Base-by-base conservation (phyloP, 2,113 vertebrate species). In the Psilopsiagon aymara region DNA sequence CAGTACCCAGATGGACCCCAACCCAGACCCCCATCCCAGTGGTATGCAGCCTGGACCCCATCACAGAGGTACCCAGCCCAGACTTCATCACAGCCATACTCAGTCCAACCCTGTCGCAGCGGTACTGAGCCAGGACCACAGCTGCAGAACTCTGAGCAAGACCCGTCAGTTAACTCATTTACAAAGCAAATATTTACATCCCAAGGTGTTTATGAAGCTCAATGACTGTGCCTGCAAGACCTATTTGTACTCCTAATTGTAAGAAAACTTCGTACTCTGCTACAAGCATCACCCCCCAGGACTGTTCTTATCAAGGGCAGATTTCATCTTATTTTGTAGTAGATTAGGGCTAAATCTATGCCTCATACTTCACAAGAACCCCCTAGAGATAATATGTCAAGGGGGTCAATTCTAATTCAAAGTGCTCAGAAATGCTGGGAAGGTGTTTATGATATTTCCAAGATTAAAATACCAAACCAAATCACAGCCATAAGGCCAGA, bases 401-500 rank as follows among this genome's bases (percentile, higher is more conserved):
- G 31, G 18, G 13, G 31, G 13, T 63, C 53, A 88, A 39, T 63
- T 86, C 43, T 68, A 92, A 93, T 60, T 84, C 21, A 23, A 91
- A 78, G 43, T 21, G 28, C 51, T 95, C 51, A 59, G 59, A 95
- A 86, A 86, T 91, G 64, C 46, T 73, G 49, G 51, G 66, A 74
- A 89, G 31, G 5, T 33, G 37, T 35, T 86, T 51, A 52, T 41
- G 31, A 5, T 82, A 70, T 73, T 78, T 88, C 55, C 70, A 67
- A 75, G 80, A 86, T 57, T 63, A 86, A 94, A 92, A 92, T 46
- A 71, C 39, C 25, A 84, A 81, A 91, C 4, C 51, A 71, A 87
- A 71, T 89, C 60, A 82, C 10, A 79, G 44, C 44, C 25, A 8
- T 4, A 20, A 82, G 75, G 63, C 49, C 79, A 85, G 44, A 88